Conservation (phyloP, 2,797 vertebrate genomes). For the Sebastiscus tertius region DNA sequence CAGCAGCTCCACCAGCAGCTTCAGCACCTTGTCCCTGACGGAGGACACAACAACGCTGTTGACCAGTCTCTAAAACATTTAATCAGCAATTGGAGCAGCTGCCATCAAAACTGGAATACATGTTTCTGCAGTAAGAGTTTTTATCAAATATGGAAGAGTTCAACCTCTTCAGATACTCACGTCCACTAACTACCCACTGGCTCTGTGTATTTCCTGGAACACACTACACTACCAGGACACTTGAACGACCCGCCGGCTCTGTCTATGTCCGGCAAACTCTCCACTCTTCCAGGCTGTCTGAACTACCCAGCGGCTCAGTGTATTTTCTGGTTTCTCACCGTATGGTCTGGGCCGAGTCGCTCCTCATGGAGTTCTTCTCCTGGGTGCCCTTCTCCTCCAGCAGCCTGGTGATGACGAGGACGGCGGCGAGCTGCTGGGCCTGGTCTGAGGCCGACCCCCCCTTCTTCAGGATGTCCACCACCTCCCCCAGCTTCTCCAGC, state of each 20-base stretch:
- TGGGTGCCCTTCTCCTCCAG: constrained; percentile 85
- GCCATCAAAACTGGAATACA: too few relatives aligned
- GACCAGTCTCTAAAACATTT: too few relatives aligned
- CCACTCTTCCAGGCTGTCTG: background rate
- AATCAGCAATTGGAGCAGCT: background rate
- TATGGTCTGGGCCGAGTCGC: constrained; percentile 76
- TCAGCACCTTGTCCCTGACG: constrained; percentile 90
- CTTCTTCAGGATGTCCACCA: constrained; percentile 86
- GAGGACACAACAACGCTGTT: background rate
- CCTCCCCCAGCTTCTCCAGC: constrained; percentile 82
- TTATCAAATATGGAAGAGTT: too few relatives aligned
- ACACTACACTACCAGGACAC: background rate
- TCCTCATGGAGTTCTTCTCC: constrained; percentile 78
- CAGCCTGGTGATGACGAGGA: constrained; percentile 81
- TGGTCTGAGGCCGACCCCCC: constrained; percentile 73
- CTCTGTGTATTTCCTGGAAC: background rate
- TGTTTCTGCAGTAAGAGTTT: too few relatives aligned
- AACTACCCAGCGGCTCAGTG: background rate
- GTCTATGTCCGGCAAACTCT: background rate
- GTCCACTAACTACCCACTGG: background rate
- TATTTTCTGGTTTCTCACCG: constrained; percentile 67
- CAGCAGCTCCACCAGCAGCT: constrained; percentile 88
- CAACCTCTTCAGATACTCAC: too few relatives aligned
- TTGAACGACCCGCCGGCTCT: background rate
- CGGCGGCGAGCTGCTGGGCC: constrained; percentile 83